phyloP scores from a whole-genome alignment of 2,113 vertebrate genomes.

The Neopipo cinnamomea region DNA sequence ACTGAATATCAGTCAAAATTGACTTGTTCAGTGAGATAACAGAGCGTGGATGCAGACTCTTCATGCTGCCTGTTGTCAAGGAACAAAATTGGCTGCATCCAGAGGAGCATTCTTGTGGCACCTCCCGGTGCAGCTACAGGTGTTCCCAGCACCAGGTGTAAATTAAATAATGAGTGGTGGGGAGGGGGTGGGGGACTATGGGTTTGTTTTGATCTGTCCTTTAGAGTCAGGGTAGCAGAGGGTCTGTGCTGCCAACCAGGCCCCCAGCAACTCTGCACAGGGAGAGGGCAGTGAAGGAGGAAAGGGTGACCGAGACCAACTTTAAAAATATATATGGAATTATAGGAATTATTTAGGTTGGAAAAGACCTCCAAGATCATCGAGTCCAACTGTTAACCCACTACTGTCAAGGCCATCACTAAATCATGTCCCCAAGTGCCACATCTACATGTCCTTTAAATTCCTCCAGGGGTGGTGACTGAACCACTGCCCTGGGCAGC shows the following conservation, averaged over 20 bases:
- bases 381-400: neutral
- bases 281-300: neutral
- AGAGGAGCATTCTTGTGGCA: neutral
- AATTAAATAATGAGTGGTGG: neutral
- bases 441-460: neutral
- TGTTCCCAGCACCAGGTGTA: neutral
- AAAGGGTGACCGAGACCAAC: neutral
- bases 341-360: neutral
- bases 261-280: neutral
- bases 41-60: accelerated
- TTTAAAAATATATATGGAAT: neutral
- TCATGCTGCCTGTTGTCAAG: neutral
- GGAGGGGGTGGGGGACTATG: no score
- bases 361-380: neutral
- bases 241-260: neutral
- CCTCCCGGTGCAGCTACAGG: neutral
- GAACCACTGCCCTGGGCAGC: neutral
- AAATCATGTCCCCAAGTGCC: neutral
- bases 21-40: neutral
- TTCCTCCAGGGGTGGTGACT: neutral
- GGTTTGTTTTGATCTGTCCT: neutral
- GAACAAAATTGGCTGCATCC: neutral
- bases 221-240: neutral
- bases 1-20: neutral
- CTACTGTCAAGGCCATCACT: neutral